Conservation (phyloP, 2,113 vertebrate genomes). For the Myiagra hebetior region DNA sequence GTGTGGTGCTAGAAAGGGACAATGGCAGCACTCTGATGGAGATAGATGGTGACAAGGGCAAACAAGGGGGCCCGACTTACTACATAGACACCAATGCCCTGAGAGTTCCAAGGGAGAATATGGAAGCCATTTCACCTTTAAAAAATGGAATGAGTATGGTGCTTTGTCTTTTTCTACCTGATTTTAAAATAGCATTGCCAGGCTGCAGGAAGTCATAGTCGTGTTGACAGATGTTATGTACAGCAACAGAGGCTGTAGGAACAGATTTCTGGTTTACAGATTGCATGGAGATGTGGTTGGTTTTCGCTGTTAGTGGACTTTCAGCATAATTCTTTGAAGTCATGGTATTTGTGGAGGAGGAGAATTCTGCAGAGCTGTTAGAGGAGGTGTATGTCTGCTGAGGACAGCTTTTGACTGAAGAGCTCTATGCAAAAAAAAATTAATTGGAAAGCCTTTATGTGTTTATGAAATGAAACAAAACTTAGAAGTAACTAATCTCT, state of each 20-base stretch:
- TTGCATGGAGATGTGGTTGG: background rate
- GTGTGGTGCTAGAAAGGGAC: slow-evolving; percentile 91
- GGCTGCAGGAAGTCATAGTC: background rate
- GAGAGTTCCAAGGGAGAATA: slow-evolving; percentile 91
- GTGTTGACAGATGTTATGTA: background rate
- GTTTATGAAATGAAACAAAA: background rate
- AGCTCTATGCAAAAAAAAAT: background rate
- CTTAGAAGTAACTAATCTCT: background rate
- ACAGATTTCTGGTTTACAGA: background rate
- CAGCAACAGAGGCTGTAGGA: background rate
- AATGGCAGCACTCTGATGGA: slow-evolving; percentile 95
- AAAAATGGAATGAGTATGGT: slow-evolving; percentile 98
- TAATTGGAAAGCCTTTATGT: background rate
- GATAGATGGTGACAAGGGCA: slow-evolving; percentile 92
- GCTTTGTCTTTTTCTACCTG: background rate
- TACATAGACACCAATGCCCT: slow-evolving; percentile 97
- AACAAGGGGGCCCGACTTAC: slow-evolving; percentile 90
- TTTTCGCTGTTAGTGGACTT: background rate
- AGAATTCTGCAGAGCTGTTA: background rate
- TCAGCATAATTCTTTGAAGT: background rate
- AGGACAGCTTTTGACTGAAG: background rate
- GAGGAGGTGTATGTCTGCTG: background rate
- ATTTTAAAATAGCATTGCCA: background rate
- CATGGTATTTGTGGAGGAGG: background rate
- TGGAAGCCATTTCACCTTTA: slow-evolving; percentile 96